Conservation (phyloP, 2,113 vertebrate species). For the Marmota monax region DNA sequence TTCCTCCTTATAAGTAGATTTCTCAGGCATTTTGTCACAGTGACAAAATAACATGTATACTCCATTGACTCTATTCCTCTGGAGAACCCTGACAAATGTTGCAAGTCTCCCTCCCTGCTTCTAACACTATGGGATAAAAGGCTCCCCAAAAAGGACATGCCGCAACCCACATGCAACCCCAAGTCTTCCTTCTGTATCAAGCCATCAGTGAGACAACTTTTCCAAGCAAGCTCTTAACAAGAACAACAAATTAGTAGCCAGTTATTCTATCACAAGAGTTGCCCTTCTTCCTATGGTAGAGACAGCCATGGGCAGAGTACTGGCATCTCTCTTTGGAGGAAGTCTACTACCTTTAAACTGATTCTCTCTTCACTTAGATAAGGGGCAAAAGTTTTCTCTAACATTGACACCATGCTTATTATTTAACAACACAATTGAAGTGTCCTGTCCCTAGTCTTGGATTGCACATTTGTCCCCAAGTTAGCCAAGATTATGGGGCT, state of each 20-base stretch:
- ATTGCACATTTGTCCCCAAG: background rate
- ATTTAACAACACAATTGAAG: background rate
- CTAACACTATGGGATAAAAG: background rate
- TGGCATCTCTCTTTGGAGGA: background rate
- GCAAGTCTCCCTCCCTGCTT: background rate
- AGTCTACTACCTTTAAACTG: background rate
- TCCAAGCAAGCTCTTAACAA: background rate
- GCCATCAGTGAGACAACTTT: background rate
- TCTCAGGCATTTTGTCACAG: background rate
- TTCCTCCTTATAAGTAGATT: background rate
- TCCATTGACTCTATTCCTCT: background rate
- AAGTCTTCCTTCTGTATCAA: background rate
- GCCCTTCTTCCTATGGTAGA: background rate
- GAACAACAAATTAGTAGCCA: background rate
- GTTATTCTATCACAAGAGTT: background rate
- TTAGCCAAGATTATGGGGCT: background rate
- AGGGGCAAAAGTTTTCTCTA: background rate
- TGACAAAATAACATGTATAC: background rate
- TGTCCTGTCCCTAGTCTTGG: background rate
- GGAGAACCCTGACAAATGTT: background rate
- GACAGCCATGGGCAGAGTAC: background rate
- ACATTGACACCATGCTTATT: background rate
- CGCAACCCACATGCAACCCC: background rate
- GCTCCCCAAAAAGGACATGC: accelerated
- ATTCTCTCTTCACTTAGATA: conserved; percentile 26